Base-by-base conservation (phyloP, 2,113 vertebrate genomes). In the Rhea americana region DNA sequence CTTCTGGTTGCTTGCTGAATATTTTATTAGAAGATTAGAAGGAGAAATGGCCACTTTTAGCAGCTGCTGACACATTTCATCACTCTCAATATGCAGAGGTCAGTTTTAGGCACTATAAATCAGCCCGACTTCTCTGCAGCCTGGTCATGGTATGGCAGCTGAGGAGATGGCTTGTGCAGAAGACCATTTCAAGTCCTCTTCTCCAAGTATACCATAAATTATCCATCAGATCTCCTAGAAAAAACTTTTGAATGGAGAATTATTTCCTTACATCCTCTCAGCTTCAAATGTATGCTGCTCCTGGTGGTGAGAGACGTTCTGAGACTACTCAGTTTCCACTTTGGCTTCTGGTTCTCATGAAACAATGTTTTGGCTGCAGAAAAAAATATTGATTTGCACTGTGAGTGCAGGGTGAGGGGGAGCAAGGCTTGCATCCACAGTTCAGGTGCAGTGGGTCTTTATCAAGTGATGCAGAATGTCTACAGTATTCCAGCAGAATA, bases 21-120 rank as follows among this genome's bases (percentile, higher is more conserved):
- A 56, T 85, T 90, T 91, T 73, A 76, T n/a, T 84, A 11, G 45
- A 37, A 78, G 94, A 79, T 83, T 71, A 85, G 82, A 63, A 86
- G 65, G 70, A 89, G 85, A 91, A 91, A 81, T 22, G 83, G 85
- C 74, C 0, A 0, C n/a, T 7, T 41, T 75, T 48, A 82, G 85
- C 80, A 65, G 85, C 74, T 58, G 91, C 87, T 93, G 91, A 43
- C 85, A 72, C 1, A 0, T 91, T 82, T 51, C 53, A n/a, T 76
- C 39, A 3, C 26, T 88, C 62, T 74, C 25, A 2, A 8, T 28
- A 26, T 6, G 62, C 80, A 37, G 77, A 61, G 82, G 85, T 65
- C 10, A 32, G 73, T 71, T 85, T 66, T 13, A 56, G 43, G 78
- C 0, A 0, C 85, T 8, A 45, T 93, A 83, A 78, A 94, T 91